Base-by-base conservation (phyloP, 1,140 invertebrate genomes). In the Leptinotarsa texana region DNA sequence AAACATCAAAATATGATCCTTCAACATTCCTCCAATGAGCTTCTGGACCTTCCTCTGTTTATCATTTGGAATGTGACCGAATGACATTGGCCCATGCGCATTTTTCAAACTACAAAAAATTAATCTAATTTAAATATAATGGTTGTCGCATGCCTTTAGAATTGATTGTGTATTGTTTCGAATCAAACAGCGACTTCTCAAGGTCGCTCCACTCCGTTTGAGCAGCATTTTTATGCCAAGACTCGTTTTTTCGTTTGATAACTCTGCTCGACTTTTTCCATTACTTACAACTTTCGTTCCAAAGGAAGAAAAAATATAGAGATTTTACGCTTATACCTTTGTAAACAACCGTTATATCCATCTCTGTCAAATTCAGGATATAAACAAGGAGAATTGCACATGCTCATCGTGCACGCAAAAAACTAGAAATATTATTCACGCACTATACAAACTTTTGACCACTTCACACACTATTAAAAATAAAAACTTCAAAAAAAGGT, bases 71-170 rank as follows among this genome's bases (percentile, higher is more conserved):
- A 57, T 57, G 51, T 18, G 51, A 57, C 51, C 51, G 51, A 57
- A 57, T 57, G 51, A n/a, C 51, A 57, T 57, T 57, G 15, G 51
- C 51, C 51, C 51, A 57, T 57, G 51, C 51, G 13, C 51, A 57
- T 57, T 57, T 57, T 57, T 57, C 51, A 57, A 18, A 15, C 15
- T 6, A 4, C 15, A 57, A 57, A 57, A 57, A 57, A 57, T 57
- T 57, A 57, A 57, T 57, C 51, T 57, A 57, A 57, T 57, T 57
- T 57, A 18, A 57, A 57, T 57, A 57, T n/a, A 57, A 57, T 57
- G 51, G 51, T 57, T 17, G 51, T 57, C 13, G 51, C 51, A 17
- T 57, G 51, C n/a, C 51, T 57, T 57, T 57, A 57, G 6, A 57
- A 57, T 57, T 57, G 51, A 57, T 57, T 57, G n/a, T 57, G 51